Evolutionary conservation across 37 sponge, comb jelly and placozoan genomes (phyloP).

Genomic region (Geodia barretti): DNA sequence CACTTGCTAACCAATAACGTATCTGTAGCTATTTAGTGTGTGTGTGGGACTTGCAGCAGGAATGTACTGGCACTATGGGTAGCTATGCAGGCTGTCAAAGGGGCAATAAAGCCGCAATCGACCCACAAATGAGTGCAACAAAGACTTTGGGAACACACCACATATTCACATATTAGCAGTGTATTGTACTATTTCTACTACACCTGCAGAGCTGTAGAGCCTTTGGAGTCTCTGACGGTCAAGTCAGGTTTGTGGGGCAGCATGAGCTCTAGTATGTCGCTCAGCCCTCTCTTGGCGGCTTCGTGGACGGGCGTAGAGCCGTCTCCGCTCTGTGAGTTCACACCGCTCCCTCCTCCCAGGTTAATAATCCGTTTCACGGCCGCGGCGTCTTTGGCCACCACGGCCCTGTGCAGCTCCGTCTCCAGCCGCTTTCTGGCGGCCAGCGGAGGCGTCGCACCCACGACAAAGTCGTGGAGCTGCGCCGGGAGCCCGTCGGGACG

Average conservation of each 20-base stretch:
- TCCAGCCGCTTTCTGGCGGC: constrained; percentile 53
- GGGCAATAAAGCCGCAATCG: too few species aligned
- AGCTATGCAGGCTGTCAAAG: too few species aligned
- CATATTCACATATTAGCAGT: too few species aligned
- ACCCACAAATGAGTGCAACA: too few species aligned
- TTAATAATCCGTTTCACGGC: constrained; percentile 38
- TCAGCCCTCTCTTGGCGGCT: constrained; percentile 62
- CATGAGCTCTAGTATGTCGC: constrained; percentile 46
- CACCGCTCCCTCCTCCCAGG: constrained; percentile 24
- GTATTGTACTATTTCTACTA: too few species aligned
- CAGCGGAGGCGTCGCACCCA: constrained; percentile 65
- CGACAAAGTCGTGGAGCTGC: constrained; percentile 50
- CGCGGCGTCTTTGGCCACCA: constrained; percentile 22
- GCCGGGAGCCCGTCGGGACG: constrained; percentile 76
- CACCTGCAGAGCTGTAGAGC: constrained; percentile 85
- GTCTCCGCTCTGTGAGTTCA: constrained; percentile 67
- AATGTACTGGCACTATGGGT: too few species aligned
- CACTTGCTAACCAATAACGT: too few species aligned
- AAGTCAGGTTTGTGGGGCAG: constrained; percentile 76
- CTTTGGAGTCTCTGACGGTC: constrained; percentile 71
- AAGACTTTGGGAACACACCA: too few species aligned
- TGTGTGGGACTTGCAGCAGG: too few species aligned
- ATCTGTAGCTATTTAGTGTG: too few species aligned
- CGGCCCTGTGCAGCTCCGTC: constrained; percentile 81
- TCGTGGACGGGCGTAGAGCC: constrained; percentile 81